phyloP scores from a whole-genome alignment of 2,113 vertebrate species.

The Chaenocephalus aceratus region DNA sequence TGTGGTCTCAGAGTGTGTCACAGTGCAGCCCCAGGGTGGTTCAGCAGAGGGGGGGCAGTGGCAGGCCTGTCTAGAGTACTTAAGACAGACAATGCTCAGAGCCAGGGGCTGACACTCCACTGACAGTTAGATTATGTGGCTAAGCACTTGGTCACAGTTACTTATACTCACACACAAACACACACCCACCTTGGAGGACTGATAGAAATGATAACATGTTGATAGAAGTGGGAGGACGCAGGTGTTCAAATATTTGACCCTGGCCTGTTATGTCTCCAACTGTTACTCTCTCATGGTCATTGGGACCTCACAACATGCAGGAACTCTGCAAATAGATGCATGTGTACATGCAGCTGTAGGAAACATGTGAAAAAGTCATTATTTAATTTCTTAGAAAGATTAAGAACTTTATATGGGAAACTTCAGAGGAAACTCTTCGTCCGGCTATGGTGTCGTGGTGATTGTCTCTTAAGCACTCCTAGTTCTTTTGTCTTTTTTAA shows the following conservation, averaged over 20 bases:
- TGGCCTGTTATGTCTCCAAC: constrained; percentile 26
- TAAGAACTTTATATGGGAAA: not conserved
- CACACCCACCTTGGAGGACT: not conserved
- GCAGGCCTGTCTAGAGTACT: constrained; percentile 63
- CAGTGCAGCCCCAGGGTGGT: constrained; percentile 31
- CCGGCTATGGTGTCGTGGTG: not conserved
- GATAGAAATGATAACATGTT: constrained; percentile 34
- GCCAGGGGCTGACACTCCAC: constrained; percentile 37
- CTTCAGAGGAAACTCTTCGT: constrained; percentile 1
- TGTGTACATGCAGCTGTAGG: not conserved
- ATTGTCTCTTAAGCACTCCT: not conserved
- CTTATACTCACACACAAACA: constrained; percentile 55
- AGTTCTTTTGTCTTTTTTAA: no score
- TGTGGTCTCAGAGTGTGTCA: constrained; percentile 16
- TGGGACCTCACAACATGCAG: not conserved
- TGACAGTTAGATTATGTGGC: constrained; percentile 61
- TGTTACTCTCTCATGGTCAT: constrained; percentile 34
- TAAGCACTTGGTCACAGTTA: constrained; percentile 47
- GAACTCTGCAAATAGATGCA: not conserved
- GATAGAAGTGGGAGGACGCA: constrained; percentile 42
- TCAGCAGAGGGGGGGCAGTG: constrained; percentile 40
- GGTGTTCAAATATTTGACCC: constrained; percentile 68
- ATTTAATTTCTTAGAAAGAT: constrained; percentile 9
- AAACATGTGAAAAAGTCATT: not conserved
- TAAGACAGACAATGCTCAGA: constrained; percentile 51